Base-by-base conservation (phyloP, 1,140 invertebrate genomes). In the Heliconius hermathena region DNA sequence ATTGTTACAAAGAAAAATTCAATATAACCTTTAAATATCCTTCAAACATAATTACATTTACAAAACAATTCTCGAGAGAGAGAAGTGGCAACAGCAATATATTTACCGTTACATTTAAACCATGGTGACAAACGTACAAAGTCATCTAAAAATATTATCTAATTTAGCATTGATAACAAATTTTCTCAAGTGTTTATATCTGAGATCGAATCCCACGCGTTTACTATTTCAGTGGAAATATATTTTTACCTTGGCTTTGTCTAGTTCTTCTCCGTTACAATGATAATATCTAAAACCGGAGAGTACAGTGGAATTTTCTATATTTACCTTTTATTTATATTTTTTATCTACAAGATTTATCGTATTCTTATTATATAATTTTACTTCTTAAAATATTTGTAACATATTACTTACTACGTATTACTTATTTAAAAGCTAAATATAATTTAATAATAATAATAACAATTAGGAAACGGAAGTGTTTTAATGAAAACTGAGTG, bases 111-210 rank as follows among this genome's bases (percentile, higher is more conserved):
- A 57, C 54, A 57, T 22, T 52, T 57, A 57, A 57, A 57, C 20
- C 54, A 57, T 57, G 54, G 54, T 57, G 54, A 57, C 54, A 57
- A 57, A 57, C n/a, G 9, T 22, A 57, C 54, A n/a, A 66, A 66
- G 60, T 66, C 60, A 29, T 66, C 60, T 66, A 66, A 66, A 66
- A 66, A 66, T 66, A 66, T 66, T 66, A 66, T 29, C 26, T 66
- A 22, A n/a, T 66, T 22, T 29, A 66, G 26, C 60, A 66, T 66
- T 66, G 60, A 66, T 66, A 66, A 29, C 22, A 66, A 66, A 66
- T 66, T 66, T 26, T 66, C 60, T 29, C 16, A 29, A n/a, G 22
- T 26, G 26, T 66, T 66, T 66, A 66, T 3, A 66, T 26, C 1
- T 66, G 60, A 66, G 3, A 66, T 66, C 26, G 60, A 29, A 66